phyloP scores from a whole-genome alignment of 2,797 vertebrate species.

The Spea hammondii region DNA sequence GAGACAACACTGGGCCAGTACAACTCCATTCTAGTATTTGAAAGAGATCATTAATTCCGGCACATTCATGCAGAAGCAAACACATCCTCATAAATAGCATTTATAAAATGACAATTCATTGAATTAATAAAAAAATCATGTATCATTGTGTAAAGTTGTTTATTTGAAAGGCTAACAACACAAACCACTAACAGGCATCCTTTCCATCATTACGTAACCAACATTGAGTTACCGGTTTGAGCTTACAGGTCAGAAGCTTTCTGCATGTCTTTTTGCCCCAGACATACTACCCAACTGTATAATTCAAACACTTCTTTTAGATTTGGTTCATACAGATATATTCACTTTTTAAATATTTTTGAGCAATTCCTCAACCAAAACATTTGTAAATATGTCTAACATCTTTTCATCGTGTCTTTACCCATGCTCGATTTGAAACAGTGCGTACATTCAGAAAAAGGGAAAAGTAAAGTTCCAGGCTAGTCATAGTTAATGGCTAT shows the following conservation, averaged over 20 bases:
- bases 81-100: slow-evolving; percentile 9
- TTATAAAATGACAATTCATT: background rate
- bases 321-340: slow-evolving; percentile 22
- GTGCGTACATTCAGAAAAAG: slow-evolving; percentile 34
- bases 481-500: background rate
- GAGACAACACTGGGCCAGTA: no score
- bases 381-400: slow-evolving; percentile 26
- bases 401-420: slow-evolving; percentile 23
- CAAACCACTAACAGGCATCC: slow-evolving; percentile 22
- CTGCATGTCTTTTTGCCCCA: slow-evolving; percentile 14
- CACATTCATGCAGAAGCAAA: no score
- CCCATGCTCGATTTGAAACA: slow-evolving; percentile 19
- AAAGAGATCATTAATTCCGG: no score
- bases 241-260: slow-evolving; percentile 28
- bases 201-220: slow-evolving; percentile 3
- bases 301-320: background rate
- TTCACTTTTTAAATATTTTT: background rate
- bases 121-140: background rate
- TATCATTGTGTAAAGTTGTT: slow-evolving; percentile 39
- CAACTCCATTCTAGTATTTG: no score
- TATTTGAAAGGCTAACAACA: slow-evolving; percentile 46
- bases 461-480: background rate
- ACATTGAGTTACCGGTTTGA: slow-evolving; percentile 16
- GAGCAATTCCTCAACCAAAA: slow-evolving; percentile 8
- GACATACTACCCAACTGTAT: background rate